Conservation (phyloP, 2,113 vertebrate genomes). For the Scolopax mira region DNA sequence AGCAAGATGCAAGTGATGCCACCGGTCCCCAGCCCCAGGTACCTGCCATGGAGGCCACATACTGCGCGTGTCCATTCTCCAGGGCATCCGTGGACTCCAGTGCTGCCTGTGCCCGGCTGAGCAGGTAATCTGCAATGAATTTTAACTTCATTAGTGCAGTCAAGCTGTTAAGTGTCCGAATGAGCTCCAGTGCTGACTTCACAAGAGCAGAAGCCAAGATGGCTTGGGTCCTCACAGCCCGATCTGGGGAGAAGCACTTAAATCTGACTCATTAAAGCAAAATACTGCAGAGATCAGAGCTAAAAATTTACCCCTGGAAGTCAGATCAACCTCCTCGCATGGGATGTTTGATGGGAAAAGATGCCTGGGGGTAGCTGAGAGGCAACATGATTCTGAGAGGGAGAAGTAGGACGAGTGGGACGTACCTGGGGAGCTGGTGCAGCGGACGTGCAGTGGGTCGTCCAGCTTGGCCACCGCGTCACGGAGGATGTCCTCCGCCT, state of each 20-base stretch:
- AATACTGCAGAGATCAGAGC: neutral
- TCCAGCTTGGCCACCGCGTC: constrained; percentile 88
- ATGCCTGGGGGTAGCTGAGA: neutral
- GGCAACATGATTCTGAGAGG: fast-evolving
- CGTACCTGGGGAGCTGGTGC: constrained; percentile 93
- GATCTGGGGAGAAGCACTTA: neutral
- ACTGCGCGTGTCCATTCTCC: constrained; percentile 84
- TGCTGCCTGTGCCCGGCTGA: constrained; percentile 85
- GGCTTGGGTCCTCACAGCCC: fast-evolving
- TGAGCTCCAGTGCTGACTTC: fast-evolving
- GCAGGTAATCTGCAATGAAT: constrained; percentile 85
- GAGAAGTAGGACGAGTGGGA: neutral
- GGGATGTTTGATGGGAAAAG: neutral
- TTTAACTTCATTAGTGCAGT: fast-evolving
- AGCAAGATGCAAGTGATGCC: neutral
- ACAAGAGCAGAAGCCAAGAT: fast-evolving
- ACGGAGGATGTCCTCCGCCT: constrained; percentile 86
- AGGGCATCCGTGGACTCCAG: constrained; percentile 81
- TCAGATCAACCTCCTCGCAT: fast-evolving
- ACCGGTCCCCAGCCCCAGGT: neutral
- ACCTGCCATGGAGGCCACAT: constrained; percentile 84
- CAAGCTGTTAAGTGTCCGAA: neutral
- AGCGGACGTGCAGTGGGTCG: constrained; percentile 90
- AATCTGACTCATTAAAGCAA: neutral
- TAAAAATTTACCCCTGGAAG: neutral